phyloP scores from a whole-genome alignment of 2,797 vertebrate species.

The Tragelaphus eurycerus region DNA sequence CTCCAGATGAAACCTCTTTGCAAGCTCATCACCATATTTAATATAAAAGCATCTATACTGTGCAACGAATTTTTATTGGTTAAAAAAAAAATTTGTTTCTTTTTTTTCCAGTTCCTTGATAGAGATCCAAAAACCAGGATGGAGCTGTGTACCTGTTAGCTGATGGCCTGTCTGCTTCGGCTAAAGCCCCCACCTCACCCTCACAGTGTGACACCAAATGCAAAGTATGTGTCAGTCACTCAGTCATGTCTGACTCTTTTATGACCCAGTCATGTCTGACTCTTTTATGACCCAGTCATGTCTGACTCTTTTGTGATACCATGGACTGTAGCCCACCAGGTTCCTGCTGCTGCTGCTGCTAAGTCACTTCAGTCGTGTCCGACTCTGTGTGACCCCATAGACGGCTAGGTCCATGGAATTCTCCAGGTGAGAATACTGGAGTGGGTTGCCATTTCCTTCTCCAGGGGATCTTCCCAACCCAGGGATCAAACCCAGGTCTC shows the following conservation, averaged over 20 bases:
- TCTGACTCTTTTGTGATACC: background rate
- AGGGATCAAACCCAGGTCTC: background rate
- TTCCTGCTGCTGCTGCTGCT: background rate
- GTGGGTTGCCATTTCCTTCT: background rate
- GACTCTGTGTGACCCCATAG: too few relatives aligned
- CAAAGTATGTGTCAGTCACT: background rate
- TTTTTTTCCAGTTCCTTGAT: background rate
- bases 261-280: background rate
- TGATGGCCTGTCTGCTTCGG: background rate
- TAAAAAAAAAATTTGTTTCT: background rate
- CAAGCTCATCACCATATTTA: background rate
- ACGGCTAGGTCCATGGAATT: background rate
- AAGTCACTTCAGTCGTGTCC: too few relatives aligned
- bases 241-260: background rate
- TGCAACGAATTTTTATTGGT: background rate
- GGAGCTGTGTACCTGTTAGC: background rate
- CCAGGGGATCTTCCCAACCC: background rate
- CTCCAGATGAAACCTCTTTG: background rate
- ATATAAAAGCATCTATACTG: background rate
- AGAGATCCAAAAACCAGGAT: background rate
- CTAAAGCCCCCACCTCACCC: background rate
- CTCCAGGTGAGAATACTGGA: background rate
- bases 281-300: background rate
- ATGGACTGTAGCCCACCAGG: background rate
- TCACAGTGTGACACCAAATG: background rate